These are phyloP conservation scores for Octodonta nipae DNA, from an alignment of 2,888 invertebrate genomes.

Conservation along the genomic window DNA sequence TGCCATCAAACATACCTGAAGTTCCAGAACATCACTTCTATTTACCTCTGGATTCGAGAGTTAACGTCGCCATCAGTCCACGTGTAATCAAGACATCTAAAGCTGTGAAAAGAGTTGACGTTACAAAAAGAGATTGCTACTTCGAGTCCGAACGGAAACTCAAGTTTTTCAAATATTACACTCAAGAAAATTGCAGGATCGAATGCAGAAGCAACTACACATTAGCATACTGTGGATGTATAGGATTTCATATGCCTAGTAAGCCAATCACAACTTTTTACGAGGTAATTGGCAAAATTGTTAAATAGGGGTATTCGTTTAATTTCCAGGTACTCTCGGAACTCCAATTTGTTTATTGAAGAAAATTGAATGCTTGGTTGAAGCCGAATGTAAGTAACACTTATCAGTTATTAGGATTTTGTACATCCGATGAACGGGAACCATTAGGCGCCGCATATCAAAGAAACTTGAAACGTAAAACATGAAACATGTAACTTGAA, in stretches of 20 bases:
- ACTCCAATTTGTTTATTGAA: constrained; percentile 12
- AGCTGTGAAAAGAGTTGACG: constrained; percentile 46
- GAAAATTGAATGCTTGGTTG: constrained; percentile 9
- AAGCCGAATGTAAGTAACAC: constrained; percentile 9
- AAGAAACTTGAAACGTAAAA: too few relatives aligned
- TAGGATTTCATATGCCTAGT: constrained; percentile 51
- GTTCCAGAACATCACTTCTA: constrained; percentile 56
- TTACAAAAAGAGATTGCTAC: constrained; percentile 50
- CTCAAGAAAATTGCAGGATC: constrained; percentile 55
- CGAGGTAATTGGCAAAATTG: too few relatives aligned
- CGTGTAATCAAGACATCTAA: constrained; percentile 56
- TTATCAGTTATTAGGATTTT: too few relatives aligned
- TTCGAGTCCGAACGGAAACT: constrained; percentile 50
- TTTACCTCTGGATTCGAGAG: constrained; percentile 52
- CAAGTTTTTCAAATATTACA: constrained; percentile 51
- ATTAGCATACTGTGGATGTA: constrained; percentile 29
- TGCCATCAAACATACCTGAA: constrained; percentile 52
- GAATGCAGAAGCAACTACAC: constrained; percentile 57
- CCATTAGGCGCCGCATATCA: too few relatives aligned
- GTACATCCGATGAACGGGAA: too few relatives aligned
- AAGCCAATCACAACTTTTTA: constrained; percentile 19
- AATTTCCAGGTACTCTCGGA: constrained; percentile 6
- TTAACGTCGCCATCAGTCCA: constrained; percentile 54
- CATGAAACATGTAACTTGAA: too few relatives aligned
- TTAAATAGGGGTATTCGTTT: constrained; percentile 4